Evolutionary conservation across 2,797 vertebrate species (phyloP), one percentile per base, ranked within the genome.

Genomic region (Parauchenoglanis ngamensis): DNA sequence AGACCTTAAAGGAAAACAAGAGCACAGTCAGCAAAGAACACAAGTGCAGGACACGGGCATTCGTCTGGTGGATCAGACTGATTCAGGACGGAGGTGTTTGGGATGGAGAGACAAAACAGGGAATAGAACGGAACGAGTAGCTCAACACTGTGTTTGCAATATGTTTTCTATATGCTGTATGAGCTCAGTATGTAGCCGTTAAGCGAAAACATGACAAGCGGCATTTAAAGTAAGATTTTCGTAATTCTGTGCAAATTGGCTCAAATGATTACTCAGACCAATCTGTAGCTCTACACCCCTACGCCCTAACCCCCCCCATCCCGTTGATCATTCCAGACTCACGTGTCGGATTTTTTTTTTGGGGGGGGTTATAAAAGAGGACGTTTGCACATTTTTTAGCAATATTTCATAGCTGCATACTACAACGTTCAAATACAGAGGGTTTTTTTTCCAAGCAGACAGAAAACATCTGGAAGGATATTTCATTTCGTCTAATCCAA

Each of bases 1-100:
- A 97, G 97, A 99, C 98, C 98, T 99, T 98, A 96, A 98, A 98
- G 97, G 97, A 96, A 98, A 98, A 99, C 97, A 98, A 99, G 97
- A 99, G 97, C 96, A 99, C 94, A 99, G 97, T 99, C 98, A 99
- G 98, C 96, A 98, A 97, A 97, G 95, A 97, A 97, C 96, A 97
- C 96, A 96, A 97, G 97, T 77, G 84, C n/a, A 97, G 96, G 94
- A 97, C 90, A 80, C 96, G 96, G 96, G 95, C 96, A 97, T 97
- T 95, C 96, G 93, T 93, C 94, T 96, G 95, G 96, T 93, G 93
- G 89, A 91, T 94, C 93, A 94, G 92, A 94, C 67, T 28, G 75
- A 31, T 46, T 88, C 83, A 86, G 76, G 40, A 91, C 52, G 8
- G 56, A 44, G 28, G 54, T 0, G 52, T 56, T 56, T 21, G 28